A percentile compares a stretch with the other conserved stretches of the same genome.
Conservation (phyloP, 2,113 vertebrate genomes). For the Geothlypis trichas region DNA sequence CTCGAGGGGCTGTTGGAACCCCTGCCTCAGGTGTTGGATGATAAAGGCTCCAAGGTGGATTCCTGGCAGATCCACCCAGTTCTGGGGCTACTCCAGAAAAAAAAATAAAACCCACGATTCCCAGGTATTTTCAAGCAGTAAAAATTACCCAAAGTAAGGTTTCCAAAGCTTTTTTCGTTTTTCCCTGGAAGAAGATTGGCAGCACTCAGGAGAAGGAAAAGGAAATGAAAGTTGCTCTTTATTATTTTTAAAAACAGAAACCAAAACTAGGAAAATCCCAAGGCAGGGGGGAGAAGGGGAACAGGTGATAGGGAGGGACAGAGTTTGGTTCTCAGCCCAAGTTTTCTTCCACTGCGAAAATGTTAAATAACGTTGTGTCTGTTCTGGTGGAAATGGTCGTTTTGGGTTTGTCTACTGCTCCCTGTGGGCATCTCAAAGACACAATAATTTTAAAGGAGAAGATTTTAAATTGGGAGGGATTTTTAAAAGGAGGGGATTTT, state of each 20-base stretch:
- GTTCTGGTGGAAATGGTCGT: background rate
- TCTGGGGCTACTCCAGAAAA: background rate
- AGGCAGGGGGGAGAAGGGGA: rapidly evolving
- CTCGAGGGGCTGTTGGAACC: background rate
- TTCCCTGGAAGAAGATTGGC: background rate
- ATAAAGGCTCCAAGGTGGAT: background rate
- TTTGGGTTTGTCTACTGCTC: background rate
- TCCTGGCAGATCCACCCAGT: rapidly evolving
- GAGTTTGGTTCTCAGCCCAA: background rate
- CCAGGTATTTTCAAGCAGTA: background rate
- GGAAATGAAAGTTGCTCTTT: background rate
- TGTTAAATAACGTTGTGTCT: rapidly evolving
- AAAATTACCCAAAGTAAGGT: no score
- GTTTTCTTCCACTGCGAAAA: background rate
- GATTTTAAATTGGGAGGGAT: background rate
- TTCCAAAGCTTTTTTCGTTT: background rate
- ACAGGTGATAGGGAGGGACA: rapidly evolving
- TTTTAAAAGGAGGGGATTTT: background rate
- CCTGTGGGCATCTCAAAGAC: background rate
- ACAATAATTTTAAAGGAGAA: no score
- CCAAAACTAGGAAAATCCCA: background rate
- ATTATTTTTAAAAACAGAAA: background rate
- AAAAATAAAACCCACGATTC: background rate
- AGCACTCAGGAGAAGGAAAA: background rate
- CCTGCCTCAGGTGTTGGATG: background rate